Conservation (phyloP, 2,113 vertebrate genomes). For the Psilopogon haemacephalus region DNA sequence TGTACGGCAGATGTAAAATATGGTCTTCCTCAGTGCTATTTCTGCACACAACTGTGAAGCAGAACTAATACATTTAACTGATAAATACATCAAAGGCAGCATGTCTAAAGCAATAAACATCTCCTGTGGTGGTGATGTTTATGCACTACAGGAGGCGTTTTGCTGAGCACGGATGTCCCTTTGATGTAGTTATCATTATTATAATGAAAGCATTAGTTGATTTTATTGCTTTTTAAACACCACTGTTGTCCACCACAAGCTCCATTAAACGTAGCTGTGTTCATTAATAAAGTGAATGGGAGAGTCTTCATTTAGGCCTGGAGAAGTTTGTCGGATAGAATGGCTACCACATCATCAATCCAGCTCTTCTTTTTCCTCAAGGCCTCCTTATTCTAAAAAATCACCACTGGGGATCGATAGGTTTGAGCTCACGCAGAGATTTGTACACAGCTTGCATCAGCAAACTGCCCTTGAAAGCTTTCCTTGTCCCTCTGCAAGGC, state of each 20-base stretch:
- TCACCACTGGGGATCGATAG: not conserved
- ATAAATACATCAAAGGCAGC: slow-evolving; percentile 74
- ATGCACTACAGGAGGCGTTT: slow-evolving; percentile 43
- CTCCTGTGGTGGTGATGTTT: slow-evolving; percentile 64
- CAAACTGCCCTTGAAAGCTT: not conserved
- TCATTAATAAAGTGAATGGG: not conserved
- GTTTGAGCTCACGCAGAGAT: not conserved
- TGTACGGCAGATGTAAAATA: slow-evolving; percentile 36
- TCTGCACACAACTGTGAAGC: slow-evolving; percentile 46
- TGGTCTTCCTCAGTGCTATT: slow-evolving; percentile 33
- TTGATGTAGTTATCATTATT: slow-evolving; percentile 67
- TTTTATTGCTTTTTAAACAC: slow-evolving; percentile 66
- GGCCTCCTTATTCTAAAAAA: not conserved
- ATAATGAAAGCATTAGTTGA: slow-evolving; percentile 66
- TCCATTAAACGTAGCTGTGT: not conserved
- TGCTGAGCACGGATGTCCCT: slow-evolving; percentile 34
- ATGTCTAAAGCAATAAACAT: slow-evolving; percentile 67
- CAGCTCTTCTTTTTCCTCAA: not conserved
- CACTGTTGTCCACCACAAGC: slow-evolving; percentile 11
- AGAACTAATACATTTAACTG: slow-evolving; percentile 73
- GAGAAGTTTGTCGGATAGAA: not conserved
- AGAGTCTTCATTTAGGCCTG: not conserved
- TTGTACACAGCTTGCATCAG: not conserved
- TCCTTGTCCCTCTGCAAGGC: not conserved
- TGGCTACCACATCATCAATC: not conserved